Percentiles rank a stretch among this genome's conserved stretches.
These are phyloP conservation scores for Belonocnema kinseyi DNA, from an alignment of 1,140 invertebrate species.

Conservation along the genomic window DNA sequence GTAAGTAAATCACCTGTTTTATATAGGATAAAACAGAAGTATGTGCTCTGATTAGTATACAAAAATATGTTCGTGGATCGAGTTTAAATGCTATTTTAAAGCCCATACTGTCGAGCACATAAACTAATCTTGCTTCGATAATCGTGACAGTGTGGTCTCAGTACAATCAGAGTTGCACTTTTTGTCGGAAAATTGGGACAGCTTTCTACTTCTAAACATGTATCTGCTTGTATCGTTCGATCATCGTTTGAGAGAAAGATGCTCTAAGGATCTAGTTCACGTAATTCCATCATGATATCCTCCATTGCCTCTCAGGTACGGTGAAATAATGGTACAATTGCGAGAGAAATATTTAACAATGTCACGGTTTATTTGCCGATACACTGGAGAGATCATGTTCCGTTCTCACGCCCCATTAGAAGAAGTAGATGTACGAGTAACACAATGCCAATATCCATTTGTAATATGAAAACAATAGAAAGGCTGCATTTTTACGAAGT, in stretches of 20 bases:
- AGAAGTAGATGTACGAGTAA: background rate
- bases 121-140: constrained; percentile 19
- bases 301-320: constrained; percentile 1
- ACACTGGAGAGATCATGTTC: constrained; percentile 7
- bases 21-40: too few species aligned
- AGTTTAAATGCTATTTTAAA: background rate
- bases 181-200: background rate
- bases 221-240: constrained; percentile 10
- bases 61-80: background rate
- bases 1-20: too few species aligned
- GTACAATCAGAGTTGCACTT: background rate
- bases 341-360: constrained; percentile 30
- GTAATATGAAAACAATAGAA: background rate
- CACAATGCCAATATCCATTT: background rate
- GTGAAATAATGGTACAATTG: constrained; percentile 18
- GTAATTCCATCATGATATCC: constrained; percentile 21
- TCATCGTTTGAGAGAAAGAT: constrained; percentile 15
- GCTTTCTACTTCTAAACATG: constrained; percentile 23
- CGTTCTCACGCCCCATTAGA: constrained; percentile 27
- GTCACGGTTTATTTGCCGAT: constrained; percentile 31
- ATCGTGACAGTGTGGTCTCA: background rate
- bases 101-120: background rate
- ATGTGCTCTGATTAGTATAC: too few species aligned
- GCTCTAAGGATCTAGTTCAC: constrained; percentile 7
- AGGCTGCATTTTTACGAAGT: background rate